A percentile compares a stretch with the other conserved stretches of the same genome.
Evolutionary conservation across 2,888 invertebrate species (phyloP).

Genomic region (Diloba caeruleocephala): DNA sequence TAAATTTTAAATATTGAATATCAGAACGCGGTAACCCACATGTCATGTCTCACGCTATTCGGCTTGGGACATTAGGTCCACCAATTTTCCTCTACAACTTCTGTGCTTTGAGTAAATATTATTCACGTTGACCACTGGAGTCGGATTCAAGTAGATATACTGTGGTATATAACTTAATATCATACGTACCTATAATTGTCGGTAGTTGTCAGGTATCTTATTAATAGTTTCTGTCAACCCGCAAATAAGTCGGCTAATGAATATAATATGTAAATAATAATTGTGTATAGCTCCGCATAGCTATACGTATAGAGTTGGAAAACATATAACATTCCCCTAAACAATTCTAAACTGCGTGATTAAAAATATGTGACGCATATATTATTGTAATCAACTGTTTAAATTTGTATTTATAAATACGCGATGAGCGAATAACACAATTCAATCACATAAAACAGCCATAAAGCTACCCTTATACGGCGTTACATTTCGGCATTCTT

Average conservation of each 20-base stretch:
- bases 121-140: too few relatives aligned
- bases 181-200: slow-evolving; percentile 26
- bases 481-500: slow-evolving; percentile 55
- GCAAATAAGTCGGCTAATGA: slow-evolving; percentile 23
- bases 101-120: too few relatives aligned
- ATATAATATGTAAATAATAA: slow-evolving; percentile 43
- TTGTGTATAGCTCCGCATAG: slow-evolving; percentile 17
- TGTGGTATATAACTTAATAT: too few relatives aligned
- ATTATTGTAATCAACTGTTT: slow-evolving; percentile 27
- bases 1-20: too few relatives aligned
- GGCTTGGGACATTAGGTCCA: too few relatives aligned
- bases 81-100: too few relatives aligned
- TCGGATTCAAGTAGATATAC: too few relatives aligned
- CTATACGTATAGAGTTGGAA: slow-evolving; percentile 2
- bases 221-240: slow-evolving; percentile 22
- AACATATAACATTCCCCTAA: slow-evolving; percentile 17
- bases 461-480: slow-evolving; percentile 51
- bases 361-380: slow-evolving; percentile 38
- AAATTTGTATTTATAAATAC: slow-evolving; percentile 46
- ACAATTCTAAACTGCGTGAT: slow-evolving; percentile 19
- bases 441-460: slow-evolving; percentile 40
- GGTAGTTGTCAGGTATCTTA: slow-evolving; percentile 21
- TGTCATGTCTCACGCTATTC: too few relatives aligned
- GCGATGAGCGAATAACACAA: slow-evolving; percentile 33
- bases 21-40: too few relatives aligned